Conservation (phyloP, 2,113 vertebrate genomes). For the Sinocyclocheilus anshuiensis region DNA sequence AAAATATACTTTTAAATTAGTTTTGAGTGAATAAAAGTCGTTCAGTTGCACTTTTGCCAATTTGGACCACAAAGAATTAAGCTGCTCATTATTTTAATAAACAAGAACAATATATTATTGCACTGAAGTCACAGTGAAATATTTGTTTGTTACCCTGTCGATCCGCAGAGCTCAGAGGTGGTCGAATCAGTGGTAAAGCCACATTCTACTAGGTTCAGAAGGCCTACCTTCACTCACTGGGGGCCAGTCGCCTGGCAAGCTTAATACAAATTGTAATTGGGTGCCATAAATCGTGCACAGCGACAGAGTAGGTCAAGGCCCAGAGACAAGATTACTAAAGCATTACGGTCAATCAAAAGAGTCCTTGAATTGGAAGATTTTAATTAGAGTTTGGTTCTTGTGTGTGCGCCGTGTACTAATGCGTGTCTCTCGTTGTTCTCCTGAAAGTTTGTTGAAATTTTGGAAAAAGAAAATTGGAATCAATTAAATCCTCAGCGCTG, state of each 20-base stretch:
- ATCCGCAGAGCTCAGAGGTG: conserved; percentile 11
- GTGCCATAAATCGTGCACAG: conserved; percentile 34
- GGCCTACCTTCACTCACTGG: conserved; percentile 34
- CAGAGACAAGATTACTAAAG: conserved; percentile 73
- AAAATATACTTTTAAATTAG: conserved; percentile 17
- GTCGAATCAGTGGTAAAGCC: conserved; percentile 39
- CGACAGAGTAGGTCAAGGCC: conserved; percentile 74
- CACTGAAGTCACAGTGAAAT: conserved; percentile 22
- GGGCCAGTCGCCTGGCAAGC: too few relatives aligned
- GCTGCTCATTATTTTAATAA: background rate
- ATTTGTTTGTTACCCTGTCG: conserved; percentile 27
- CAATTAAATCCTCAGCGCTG: conserved; percentile 51
- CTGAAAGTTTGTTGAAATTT: conserved; percentile 64
- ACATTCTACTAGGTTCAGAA: conserved; percentile 45
- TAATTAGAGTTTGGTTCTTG: conserved; percentile 57
- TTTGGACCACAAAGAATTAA: background rate
- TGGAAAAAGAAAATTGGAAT: conserved; percentile 66
- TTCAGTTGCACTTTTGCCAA: background rate
- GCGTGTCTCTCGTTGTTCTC: conserved; percentile 36
- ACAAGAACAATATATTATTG: background rate
- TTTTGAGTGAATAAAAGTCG: background rate
- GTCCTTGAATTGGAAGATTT: conserved; percentile 63
- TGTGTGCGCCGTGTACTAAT: conserved; percentile 35
- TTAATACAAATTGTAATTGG: too few relatives aligned
- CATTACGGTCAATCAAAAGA: conserved; percentile 61